These are phyloP conservation scores for Halichoerus grypus DNA, from an alignment of 2,113 vertebrate species.

Conservation along the genomic window DNA sequence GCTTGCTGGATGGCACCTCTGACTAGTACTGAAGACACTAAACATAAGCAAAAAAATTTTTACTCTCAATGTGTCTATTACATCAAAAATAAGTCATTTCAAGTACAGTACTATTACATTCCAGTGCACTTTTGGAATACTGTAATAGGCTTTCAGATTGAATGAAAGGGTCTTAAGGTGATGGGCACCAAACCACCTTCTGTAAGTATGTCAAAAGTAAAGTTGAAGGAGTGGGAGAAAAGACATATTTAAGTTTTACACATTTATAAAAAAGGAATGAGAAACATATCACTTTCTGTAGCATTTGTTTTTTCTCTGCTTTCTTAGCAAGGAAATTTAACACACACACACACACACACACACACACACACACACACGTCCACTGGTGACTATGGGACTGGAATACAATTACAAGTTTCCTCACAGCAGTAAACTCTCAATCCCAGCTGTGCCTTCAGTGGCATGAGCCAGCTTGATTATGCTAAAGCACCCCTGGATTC, in stretches of 20 bases:
- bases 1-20: not conserved
- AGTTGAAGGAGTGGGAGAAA: not conserved
- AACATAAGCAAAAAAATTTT: not conserved
- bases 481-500: constrained; percentile 84
- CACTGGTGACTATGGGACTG: constrained; percentile 72
- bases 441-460: constrained; percentile 83
- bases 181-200: not conserved
- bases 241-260: not conserved
- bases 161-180: not conserved
- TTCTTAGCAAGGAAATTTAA: constrained; percentile 70
- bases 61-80: not conserved
- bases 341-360: not conserved
- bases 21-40: not conserved
- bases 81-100: not conserved
- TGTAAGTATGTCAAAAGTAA: not conserved
- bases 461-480: constrained; percentile 85
- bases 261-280: not conserved
- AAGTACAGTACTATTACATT: not conserved
- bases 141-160: not conserved
- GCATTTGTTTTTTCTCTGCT: not conserved
- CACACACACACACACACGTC: not conserved
- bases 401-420: constrained; percentile 82
- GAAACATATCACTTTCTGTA: constrained; percentile 18
- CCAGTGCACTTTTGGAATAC: not conserved
- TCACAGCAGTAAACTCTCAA: constrained; percentile 77